A percentile compares a stretch with the other conserved stretches of the same genome.
Evolutionary conservation across 2,888 invertebrate genomes (phyloP).

Genomic region (Lamellibrachia columna): DNA sequence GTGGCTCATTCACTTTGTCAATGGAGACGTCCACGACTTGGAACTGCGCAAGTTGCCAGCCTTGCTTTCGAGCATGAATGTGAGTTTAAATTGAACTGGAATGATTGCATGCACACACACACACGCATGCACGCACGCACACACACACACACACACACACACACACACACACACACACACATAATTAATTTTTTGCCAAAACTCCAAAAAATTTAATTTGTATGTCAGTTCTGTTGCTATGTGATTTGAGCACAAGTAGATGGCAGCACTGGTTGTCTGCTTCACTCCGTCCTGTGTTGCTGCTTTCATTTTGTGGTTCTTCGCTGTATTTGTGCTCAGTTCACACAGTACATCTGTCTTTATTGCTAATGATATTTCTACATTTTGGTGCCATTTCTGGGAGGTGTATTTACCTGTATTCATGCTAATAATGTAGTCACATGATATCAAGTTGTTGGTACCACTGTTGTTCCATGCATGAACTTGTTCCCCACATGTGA

Average conservation of each 20-base stretch:
- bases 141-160: too few species aligned
- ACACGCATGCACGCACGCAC: too few species aligned
- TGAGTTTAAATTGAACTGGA: slow-evolving; percentile 37
- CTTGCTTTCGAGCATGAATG: slow-evolving; percentile 69
- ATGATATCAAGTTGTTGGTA: too few species aligned
- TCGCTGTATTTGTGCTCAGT: neutral
- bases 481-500: too few species aligned
- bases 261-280: too few species aligned
- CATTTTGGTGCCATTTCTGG: neutral
- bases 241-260: too few species aligned
- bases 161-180: too few species aligned
- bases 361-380: neutral
- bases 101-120: neutral
- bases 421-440: neutral
- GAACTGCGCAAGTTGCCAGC: slow-evolving; percentile 74
- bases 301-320: neutral
- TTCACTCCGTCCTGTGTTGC: too few species aligned
- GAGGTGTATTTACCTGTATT: neutral
- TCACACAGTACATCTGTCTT: neutral
- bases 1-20: slow-evolving; percentile 66
- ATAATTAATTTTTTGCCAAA: too few species aligned
- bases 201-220: too few species aligned
- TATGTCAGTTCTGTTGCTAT: too few species aligned
- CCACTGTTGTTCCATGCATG: too few species aligned
- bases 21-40: slow-evolving; percentile 63